Conservation (phyloP, 2,888 invertebrate species). For the Hipparchia sbordonii region DNA sequence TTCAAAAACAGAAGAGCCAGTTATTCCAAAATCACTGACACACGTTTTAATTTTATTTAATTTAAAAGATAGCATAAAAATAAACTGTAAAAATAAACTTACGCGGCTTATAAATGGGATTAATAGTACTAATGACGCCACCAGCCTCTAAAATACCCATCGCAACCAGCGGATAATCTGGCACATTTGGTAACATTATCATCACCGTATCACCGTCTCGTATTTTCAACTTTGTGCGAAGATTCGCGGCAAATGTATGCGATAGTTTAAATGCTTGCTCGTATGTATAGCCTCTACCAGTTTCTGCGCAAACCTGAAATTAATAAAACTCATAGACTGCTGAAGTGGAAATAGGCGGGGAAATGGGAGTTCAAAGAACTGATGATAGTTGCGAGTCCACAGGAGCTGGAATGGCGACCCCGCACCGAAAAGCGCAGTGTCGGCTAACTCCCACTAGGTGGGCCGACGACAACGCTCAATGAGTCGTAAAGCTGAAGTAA, state of each 20-base stretch:
- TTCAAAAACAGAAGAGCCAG: too few relatives aligned
- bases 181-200: constrained; percentile 88
- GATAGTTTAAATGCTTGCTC: constrained; percentile 85
- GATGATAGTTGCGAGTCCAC: too few relatives aligned
- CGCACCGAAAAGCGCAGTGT: too few relatives aligned
- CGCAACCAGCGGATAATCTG: constrained; percentile 87
- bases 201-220: constrained; percentile 86
- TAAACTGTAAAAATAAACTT: constrained; percentile 47
- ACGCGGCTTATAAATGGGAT: constrained; percentile 88
- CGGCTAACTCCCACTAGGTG: too few relatives aligned
- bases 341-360: too few relatives aligned
- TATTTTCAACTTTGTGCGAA: constrained; percentile 86
- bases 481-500: too few relatives aligned
- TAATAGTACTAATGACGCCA: constrained; percentile 86
- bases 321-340: not conserved
- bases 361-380: too few relatives aligned
- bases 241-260: constrained; percentile 85
- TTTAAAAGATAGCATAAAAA: too few relatives aligned
- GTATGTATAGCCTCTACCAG: constrained; percentile 88
- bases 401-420: too few relatives aligned
- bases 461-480: too few relatives aligned
- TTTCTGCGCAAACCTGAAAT: constrained; percentile 87
- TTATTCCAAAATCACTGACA: too few relatives aligned
- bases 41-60: too few relatives aligned
- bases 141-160: constrained; percentile 88